Conservation (phyloP, 35 echinoderm and acorn worm species). For the Patiria miniata region DNA sequence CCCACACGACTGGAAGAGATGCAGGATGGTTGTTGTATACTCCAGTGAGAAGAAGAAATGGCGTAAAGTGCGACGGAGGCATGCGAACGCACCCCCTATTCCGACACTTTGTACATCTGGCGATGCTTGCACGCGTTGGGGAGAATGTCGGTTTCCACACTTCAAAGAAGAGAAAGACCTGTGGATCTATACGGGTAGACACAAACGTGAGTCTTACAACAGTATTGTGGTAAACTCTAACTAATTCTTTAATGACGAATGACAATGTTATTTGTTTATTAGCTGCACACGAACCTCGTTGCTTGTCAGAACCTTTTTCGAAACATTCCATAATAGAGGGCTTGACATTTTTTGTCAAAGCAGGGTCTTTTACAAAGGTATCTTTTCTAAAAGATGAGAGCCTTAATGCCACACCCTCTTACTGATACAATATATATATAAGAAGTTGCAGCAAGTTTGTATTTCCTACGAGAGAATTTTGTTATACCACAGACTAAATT, state of each 20-base stretch:
- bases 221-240: no score
- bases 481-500: no score
- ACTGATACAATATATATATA: neutral
- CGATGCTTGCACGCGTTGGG: neutral
- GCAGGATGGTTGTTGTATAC: neutral
- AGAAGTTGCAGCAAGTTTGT: neutral
- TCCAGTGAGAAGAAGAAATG: neutral
- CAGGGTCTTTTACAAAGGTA: no score
- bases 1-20: neutral
- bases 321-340: neutral
- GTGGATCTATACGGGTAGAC: constrained; percentile 62
- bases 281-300: neutral
- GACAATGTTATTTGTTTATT: neutral
- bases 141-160: constrained; percentile 18
- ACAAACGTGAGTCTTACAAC: constrained; percentile 44
- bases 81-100: neutral
- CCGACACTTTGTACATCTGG: neutral
- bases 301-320: neutral
- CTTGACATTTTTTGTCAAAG: neutral
- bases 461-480: no score
- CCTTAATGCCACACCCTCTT: neutral
- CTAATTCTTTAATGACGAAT: no score
- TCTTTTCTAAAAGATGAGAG: no score
- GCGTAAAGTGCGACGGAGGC: neutral
- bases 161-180: constrained; percentile 61